These are phyloP conservation scores for Catamblyrhynchus diadema DNA, from an alignment of 2,797 vertebrate species.

Conservation along the genomic window DNA sequence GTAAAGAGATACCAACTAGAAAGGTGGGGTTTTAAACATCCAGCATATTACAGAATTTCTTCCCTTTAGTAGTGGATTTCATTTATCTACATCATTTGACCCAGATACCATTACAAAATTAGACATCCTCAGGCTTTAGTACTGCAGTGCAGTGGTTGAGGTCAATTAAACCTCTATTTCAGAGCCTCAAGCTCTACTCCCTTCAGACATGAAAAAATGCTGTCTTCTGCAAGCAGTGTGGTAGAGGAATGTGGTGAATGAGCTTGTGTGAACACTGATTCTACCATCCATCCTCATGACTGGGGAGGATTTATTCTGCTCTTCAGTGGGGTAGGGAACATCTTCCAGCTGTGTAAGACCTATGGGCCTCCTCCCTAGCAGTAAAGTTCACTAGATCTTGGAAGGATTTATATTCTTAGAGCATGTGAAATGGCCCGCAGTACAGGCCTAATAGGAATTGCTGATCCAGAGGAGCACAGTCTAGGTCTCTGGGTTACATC, in stretches of 20 bases:
- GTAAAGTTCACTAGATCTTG: neutral
- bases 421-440: neutral
- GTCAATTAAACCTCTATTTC: neutral
- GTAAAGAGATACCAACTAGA: neutral
- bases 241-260: neutral
- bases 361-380: neutral
- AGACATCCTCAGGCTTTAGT: neutral
- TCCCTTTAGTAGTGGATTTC: neutral
- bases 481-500: neutral
- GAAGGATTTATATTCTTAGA: neutral
- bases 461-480: neutral
- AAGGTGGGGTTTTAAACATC: neutral
- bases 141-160: neutral
- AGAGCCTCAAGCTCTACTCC: neutral
- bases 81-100: neutral
- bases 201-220: neutral
- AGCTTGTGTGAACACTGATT: neutral
- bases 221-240: neutral
- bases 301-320: neutral
- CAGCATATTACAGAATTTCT: neutral
- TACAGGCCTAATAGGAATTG: neutral
- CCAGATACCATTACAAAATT: neutral
- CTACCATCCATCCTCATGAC: neutral
- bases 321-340: accelerated
- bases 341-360: neutral